Evolutionary conservation across 2,888 invertebrate genomes (phyloP).

Genomic region (Melanchra persicariae): DNA sequence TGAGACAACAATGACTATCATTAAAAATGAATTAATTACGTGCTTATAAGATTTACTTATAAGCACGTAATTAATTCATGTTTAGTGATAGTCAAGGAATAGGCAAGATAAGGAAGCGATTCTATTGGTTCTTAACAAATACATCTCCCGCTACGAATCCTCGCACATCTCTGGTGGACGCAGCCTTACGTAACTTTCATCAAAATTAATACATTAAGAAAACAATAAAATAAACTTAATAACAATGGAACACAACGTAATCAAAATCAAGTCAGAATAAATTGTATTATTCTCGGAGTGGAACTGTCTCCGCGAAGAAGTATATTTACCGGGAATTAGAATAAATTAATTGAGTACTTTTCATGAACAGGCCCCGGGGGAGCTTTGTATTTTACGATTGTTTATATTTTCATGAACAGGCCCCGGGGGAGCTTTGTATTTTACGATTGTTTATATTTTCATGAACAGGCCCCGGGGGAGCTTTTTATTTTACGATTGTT

Average conservation of each 20-base stretch:
- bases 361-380: slow-evolving; percentile 8
- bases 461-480: slow-evolving; percentile 4
- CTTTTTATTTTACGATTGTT: slow-evolving; percentile 5
- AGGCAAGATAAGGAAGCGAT: too few relatives aligned
- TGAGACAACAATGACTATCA: too few relatives aligned
- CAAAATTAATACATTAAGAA: background rate
- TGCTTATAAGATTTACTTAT: too few relatives aligned
- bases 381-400: slow-evolving; percentile 4
- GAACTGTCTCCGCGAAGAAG: background rate
- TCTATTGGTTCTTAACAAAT: too few relatives aligned
- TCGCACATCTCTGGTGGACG: too few relatives aligned
- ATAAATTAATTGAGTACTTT: slow-evolving; percentile 28
- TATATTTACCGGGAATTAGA: background rate
- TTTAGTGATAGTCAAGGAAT: too few relatives aligned
- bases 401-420: slow-evolving; percentile 7
- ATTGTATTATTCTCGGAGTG: background rate
- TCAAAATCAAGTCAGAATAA: background rate
- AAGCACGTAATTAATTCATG: too few relatives aligned
- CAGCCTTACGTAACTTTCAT: background rate
- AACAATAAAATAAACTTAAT: background rate
- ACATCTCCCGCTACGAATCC: too few relatives aligned
- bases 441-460: background rate
- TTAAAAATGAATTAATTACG: too few relatives aligned
- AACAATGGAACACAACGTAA: background rate
- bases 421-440: slow-evolving; percentile 6